Evolutionary conservation across 1,140 invertebrate species (phyloP).

Genomic region (Drosophila lowei): DNA sequence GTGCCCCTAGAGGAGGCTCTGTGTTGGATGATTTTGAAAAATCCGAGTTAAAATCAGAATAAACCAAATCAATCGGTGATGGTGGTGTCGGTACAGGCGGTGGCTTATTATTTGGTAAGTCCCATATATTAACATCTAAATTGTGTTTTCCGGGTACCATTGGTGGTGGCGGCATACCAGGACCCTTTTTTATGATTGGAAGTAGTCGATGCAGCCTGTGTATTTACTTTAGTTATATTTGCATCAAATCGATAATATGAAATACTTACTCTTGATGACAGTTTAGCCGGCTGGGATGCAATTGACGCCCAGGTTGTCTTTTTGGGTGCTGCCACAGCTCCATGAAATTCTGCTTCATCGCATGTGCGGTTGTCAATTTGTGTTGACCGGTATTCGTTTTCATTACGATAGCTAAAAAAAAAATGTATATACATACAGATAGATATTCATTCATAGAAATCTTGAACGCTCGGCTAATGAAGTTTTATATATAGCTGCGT

Average conservation of each 20-base stretch:
- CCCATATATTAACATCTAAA: conserved; percentile 94
- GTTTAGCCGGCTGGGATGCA: conserved; percentile 97
- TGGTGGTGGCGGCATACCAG: conserved; percentile 94
- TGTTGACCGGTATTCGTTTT: conserved; percentile 50
- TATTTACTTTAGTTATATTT: neutral
- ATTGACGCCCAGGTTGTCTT: conserved; percentile 99
- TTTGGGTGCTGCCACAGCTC: conserved; percentile 86
- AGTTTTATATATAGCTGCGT: too few species aligned
- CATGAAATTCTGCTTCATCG: conserved; percentile 61
- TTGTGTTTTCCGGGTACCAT: conserved; percentile 95
- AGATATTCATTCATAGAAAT: too few species aligned
- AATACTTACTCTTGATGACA: conserved; percentile 85
- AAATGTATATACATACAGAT: neutral
- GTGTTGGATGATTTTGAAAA: conserved; percentile 83
- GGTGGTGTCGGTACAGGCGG: conserved; percentile 85
- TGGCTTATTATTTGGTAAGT: conserved; percentile 85
- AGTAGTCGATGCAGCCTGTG: conserved; percentile 72
- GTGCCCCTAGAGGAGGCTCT: conserved; percentile 74
- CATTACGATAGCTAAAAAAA: conserved; percentile 55
- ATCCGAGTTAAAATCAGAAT: conserved; percentile 80
- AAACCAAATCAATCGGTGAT: conserved; percentile 81
- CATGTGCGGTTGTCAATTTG: conserved; percentile 62
- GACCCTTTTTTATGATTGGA: conserved; percentile 92
- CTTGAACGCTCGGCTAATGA: too few species aligned
- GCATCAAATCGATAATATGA: neutral